phyloP scores from a whole-genome alignment of 2,797 vertebrate genomes.

The Nyctibius grandis region DNA sequence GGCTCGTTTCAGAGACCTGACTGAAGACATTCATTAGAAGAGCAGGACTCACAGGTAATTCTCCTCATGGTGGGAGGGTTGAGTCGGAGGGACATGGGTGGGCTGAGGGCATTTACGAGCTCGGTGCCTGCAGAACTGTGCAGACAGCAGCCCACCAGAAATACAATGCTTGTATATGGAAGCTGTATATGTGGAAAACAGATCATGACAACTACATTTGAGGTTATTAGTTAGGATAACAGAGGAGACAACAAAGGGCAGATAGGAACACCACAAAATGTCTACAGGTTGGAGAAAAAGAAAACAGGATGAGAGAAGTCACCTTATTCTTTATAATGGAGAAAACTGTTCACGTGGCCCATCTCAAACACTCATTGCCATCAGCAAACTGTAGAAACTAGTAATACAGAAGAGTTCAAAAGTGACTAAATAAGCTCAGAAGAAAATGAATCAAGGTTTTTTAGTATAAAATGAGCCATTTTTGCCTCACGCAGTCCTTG shows the following conservation, averaged over 20 bases:
- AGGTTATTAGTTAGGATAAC: neutral
- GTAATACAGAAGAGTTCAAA: neutral
- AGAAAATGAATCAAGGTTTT: neutral
- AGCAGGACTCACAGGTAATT: neutral
- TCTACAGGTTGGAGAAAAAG: neutral
- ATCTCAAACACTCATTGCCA: neutral
- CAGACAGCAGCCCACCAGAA: neutral
- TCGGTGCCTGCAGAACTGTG: neutral
- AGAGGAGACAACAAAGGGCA: neutral
- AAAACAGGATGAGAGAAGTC: neutral
- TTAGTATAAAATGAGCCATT: neutral
- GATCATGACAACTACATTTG: neutral
- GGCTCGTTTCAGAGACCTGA: neutral
- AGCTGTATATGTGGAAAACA: neutral
- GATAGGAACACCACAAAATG: neutral
- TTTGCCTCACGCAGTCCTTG: neutral
- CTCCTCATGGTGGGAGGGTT: neutral
- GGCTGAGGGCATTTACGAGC: neutral
- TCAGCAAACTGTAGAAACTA: neutral
- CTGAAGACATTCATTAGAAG: neutral
- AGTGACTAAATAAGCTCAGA: neutral
- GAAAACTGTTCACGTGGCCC: neutral
- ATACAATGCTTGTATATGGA: neutral
- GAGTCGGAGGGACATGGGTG: neutral
- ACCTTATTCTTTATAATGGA: neutral